phyloP scores from a whole-genome alignment of 2,797 vertebrate genomes.

The Anabas testudineus region DNA sequence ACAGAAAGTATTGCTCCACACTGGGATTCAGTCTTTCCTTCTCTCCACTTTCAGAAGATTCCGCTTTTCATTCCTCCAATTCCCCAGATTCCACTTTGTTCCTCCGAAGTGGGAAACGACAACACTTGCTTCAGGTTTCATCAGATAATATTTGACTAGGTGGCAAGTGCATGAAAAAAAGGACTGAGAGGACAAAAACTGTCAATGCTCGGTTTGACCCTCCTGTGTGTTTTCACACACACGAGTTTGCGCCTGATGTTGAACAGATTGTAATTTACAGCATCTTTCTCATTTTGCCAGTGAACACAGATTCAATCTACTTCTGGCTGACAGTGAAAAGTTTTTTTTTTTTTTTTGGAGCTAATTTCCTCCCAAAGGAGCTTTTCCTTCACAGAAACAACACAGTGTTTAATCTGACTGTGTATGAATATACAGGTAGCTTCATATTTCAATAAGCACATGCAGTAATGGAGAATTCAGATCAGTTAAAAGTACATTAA shows the following conservation, averaged over 20 bases:
- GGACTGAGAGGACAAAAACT: conserved; percentile 37
- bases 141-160: conserved; percentile 58
- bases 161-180: conserved; percentile 51
- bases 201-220: background rate
- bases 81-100: conserved; percentile 37
- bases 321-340: background rate
- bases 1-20: conserved; percentile 53
- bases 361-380: background rate
- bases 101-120: conserved; percentile 33
- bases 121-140: conserved; percentile 61
- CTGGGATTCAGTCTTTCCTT: conserved; percentile 25
- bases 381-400: background rate
- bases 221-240: conserved; percentile 5
- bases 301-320: conserved; percentile 2
- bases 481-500: no score
- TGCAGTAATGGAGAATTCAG: no score
- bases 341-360: no score
- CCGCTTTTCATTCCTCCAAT: conserved; percentile 26
- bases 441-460: no score
- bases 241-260: conserved; percentile 17
- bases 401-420: background rate
- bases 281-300: conserved; percentile 6
- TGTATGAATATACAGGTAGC: no score
- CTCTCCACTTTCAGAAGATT: conserved; percentile 4
- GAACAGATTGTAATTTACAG: conserved; percentile 12